Percentiles rank a stretch among this genome's conserved stretches.
Conservation (phyloP, 2,888 invertebrate genomes). For the Ernsta delagoae region DNA sequence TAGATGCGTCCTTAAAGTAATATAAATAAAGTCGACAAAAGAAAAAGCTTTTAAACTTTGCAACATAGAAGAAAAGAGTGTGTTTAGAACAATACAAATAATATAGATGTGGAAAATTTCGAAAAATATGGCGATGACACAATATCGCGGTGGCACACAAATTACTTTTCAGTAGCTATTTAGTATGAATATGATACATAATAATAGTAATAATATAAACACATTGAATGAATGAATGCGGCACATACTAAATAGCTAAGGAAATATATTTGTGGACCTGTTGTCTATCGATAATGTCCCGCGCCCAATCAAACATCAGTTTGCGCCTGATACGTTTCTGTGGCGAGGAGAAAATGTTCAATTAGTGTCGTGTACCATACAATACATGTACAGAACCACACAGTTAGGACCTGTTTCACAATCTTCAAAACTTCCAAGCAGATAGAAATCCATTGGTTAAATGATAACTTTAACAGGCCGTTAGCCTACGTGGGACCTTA, state of each 20-base stretch:
- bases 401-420: too few relatives aligned
- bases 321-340: slow-evolving; percentile 56
- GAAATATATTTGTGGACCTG: slow-evolving; percentile 59
- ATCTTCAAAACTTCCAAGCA: too few relatives aligned
- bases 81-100: too few relatives aligned
- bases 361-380: slow-evolving; percentile 28
- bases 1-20: slow-evolving; percentile 39
- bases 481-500: too few relatives aligned
- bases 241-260: slow-evolving; percentile 62
- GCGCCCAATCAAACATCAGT: slow-evolving; percentile 58
- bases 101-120: slow-evolving; percentile 21
- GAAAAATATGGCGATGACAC: slow-evolving; percentile 30
- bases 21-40: slow-evolving; percentile 25
- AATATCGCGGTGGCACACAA: slow-evolving; percentile 49
- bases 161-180: slow-evolving; percentile 58
- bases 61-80: slow-evolving; percentile 28
- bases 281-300: slow-evolving; percentile 53
- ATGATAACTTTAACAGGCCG: too few relatives aligned
- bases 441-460: too few relatives aligned
- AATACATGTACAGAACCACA: too few relatives aligned
- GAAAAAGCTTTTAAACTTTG: slow-evolving; percentile 28
- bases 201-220: slow-evolving; percentile 32
- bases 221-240: slow-evolving; percentile 52
- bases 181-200: slow-evolving; percentile 52
- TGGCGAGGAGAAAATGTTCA: slow-evolving; percentile 44